Percentiles rank a stretch among this genome's conserved stretches.
Conservation (phyloP, 2,888 invertebrate species). For the Pollenia labialis region DNA sequence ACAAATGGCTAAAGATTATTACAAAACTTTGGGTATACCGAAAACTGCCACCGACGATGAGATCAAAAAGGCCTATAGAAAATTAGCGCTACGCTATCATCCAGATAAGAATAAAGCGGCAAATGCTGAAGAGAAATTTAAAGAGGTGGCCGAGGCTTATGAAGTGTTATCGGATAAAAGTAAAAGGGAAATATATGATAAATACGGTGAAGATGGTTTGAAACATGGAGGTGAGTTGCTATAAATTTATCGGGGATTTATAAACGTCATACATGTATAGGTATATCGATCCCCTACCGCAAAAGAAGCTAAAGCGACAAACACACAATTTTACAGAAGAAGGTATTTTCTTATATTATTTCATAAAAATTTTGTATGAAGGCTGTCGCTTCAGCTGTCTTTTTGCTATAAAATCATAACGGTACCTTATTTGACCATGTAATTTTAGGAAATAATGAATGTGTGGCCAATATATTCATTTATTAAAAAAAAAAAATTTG, state of each 20-base stretch:
- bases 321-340: no score
- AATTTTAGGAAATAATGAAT: no score
- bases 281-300: background rate
- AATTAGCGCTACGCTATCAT: conserved; percentile 98
- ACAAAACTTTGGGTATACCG: conserved; percentile 94
- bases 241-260: background rate
- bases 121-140: conserved; percentile 98
- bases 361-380: no score
- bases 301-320: no score
- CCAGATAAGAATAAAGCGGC: conserved; percentile 99
- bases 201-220: conserved; percentile 96
- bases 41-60: conserved; percentile 97
- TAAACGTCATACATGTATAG: no score
- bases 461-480: no score
- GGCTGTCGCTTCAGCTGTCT: no score
- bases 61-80: conserved; percentile 98
- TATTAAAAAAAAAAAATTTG: no score
- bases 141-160: conserved; percentile 99
- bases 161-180: conserved; percentile 98
- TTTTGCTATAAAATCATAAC: no score
- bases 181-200: conserved; percentile 97
- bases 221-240: conserved; percentile 87
- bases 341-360: no score
- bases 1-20: conserved; percentile 98
- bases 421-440: no score